Evolutionary conservation across 2,797 vertebrate genomes (phyloP).

Genomic region (Glyptemys insculpta): DNA sequence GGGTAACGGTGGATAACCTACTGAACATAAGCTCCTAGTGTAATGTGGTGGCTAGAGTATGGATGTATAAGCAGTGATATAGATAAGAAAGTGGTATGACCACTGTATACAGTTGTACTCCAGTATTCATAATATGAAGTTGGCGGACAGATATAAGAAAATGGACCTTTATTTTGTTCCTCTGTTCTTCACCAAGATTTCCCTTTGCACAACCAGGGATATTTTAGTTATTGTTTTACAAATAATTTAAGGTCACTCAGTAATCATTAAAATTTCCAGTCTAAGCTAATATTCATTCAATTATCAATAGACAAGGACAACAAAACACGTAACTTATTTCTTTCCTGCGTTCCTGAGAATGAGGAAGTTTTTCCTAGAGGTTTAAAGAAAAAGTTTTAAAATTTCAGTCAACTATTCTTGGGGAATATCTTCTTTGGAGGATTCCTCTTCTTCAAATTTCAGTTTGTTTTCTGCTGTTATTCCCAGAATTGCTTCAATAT

Average conservation of each 20-base stretch:
- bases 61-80: accelerated
- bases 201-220: background rate
- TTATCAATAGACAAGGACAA: constrained; percentile 2
- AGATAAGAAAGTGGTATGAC: background rate
- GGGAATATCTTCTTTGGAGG: constrained; percentile 47
- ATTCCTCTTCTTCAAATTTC: constrained; percentile 71
- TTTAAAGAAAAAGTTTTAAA: constrained; percentile 44
- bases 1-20: background rate
- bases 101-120: background rate
- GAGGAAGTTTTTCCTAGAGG: constrained; percentile 40
- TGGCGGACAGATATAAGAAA: background rate
- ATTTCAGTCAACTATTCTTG: constrained; percentile 64
- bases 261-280: background rate
- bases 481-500: constrained; percentile 86
- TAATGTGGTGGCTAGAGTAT: background rate
- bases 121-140: background rate
- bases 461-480: constrained; percentile 85
- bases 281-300: background rate
- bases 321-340: constrained; percentile 6
- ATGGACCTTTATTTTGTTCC: background rate
- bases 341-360: constrained; percentile 54
- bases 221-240: constrained; percentile 34
- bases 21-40: background rate
- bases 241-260: background rate
- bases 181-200: background rate